Base-by-base conservation (phyloP, 2,797 vertebrate species). In the Sebastes hopkinsi region DNA sequence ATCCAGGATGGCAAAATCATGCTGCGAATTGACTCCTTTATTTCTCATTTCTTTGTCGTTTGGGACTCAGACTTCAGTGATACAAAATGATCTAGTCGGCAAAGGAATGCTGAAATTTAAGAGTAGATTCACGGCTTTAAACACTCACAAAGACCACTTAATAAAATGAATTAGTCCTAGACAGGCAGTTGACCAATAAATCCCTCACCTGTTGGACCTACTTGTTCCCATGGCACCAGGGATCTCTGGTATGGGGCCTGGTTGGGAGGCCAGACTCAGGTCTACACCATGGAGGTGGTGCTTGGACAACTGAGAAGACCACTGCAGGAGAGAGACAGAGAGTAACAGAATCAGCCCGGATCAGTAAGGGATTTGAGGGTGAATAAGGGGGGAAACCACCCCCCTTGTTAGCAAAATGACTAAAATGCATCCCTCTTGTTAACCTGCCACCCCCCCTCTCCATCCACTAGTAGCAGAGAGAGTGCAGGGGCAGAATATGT, bases 201-300 rank as follows among this genome's bases (percentile, higher is more conserved):
- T 20, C 29, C 1, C 87, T 94, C 92, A 97, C 97, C 96, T 96
- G 94, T 96, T 96, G 81, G 94, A 93, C 74, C 95, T 93, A 77
- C 93, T 92, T 22, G 95, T 96, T 95, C 96, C 96, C 97, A 97
- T 97, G 90, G 91, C 94, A 95, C 34, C 71, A 88, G 61, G 84
- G 80, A 87, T 92, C 81, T 84, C 84, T 58, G 70, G 72, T 67
- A 27, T 60, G 27, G 74, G 67, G 56, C 32, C 27, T n/a, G 36
- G 32, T 36, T 61, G 52, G 82, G 74, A 81, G 82, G 72, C 67
- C 77, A 70, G 85, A 86, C 77, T 81, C 89, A 84, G 83, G 74
- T 78, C 83, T 91, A 42, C 59, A 67, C 67, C 82, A 71, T 81
- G 71, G 64, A 83, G 59, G 66, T 42, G 69, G 36, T 60, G 60